Evolutionary conservation across 92 coral and sea anemone species (phyloP).

Genomic region (Phenganax subtilis): DNA sequence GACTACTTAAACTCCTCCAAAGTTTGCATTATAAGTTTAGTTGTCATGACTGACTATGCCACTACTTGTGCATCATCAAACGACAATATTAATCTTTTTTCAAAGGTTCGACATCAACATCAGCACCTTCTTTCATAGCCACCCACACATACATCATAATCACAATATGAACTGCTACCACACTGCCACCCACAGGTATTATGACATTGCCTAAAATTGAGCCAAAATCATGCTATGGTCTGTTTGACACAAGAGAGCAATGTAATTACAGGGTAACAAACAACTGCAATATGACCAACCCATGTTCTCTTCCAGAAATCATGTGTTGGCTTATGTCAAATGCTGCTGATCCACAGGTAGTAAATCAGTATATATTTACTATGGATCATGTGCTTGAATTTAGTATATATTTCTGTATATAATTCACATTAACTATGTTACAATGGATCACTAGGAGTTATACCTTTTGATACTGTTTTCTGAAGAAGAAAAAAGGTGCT

Average conservation of each 20-base stretch:
- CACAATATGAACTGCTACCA: constrained; percentile 67
- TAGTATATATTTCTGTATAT: background rate
- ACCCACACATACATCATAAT: constrained; percentile 73
- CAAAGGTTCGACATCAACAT: constrained; percentile 40
- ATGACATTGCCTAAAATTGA: constrained; percentile 64
- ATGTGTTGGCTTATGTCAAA: too few relatives aligned
- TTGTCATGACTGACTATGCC: too few relatives aligned
- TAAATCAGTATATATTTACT: background rate
- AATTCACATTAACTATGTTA: too few relatives aligned
- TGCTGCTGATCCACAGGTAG: too few relatives aligned
- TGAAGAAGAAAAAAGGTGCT: constrained; percentile 70
- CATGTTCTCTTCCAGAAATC: too few relatives aligned
- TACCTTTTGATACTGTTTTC: constrained; percentile 69
- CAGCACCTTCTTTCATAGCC: constrained; percentile 62
- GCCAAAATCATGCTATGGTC: constrained; percentile 2
- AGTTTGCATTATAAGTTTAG: too few relatives aligned
- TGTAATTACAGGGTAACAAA: too few relatives aligned
- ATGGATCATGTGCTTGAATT: background rate
- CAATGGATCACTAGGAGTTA: background rate
- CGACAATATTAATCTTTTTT: constrained; percentile 50
- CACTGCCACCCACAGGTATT: constrained; percentile 72
- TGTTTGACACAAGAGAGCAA: too few relatives aligned
- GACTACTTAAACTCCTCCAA: too few relatives aligned
- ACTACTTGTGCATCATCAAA: too few relatives aligned
- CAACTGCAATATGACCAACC: too few relatives aligned